Evolutionary conservation across 2,888 invertebrate species (phyloP), one percentile per base, ranked within the genome.

Genomic region (Rhodophaea formosa): DNA sequence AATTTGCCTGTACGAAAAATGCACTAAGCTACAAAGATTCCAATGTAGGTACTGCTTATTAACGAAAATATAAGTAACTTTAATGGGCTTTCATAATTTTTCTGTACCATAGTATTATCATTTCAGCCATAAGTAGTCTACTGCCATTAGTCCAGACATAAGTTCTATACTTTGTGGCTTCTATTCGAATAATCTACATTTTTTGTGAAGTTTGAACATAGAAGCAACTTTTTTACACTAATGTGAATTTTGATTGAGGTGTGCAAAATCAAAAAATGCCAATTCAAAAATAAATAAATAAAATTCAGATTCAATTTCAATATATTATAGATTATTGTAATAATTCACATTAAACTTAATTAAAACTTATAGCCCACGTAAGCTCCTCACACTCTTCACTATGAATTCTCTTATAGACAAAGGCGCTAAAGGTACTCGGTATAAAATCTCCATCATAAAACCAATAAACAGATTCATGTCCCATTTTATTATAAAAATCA

Each of bases 401-500:
- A 85, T 78, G 79, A 59, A 77, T 79, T 82, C 79, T 84, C 82
- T 86, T 82, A 84, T 80, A 83, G 86, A 83, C 88, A 81, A 81
- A 88, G 88, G 86, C 85, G 85, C 88, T 88, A 88, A 85, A 89
- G 90, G 90, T 90, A 89, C 88, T 89, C 80, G 88, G 88, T 89
- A 89, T 89, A 87, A 88, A 89, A 88, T 89, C 86, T 88, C 84
- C 88, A 86, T 88, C 88, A 89, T 88, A 89, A 89, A 90, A 90
- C 90, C 86, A 89, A 88, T 89, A 88, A 89, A 90, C 88, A 90
- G 90, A 90, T 89, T 90, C 90, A 88, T 89, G 90, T 90, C 90
- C 90, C 90, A 90, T 89, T 90, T 90, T 90, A 90, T 90, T 90
- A 90, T 90, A 90, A 90, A 90, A 90, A 90, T 90, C 90, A 90